A percentile compares a stretch with the other conserved stretches of the same genome.
These are phyloP conservation scores for Bedellia somnulentella DNA, from an alignment of 2,888 invertebrate species.

Conservation along the genomic window DNA sequence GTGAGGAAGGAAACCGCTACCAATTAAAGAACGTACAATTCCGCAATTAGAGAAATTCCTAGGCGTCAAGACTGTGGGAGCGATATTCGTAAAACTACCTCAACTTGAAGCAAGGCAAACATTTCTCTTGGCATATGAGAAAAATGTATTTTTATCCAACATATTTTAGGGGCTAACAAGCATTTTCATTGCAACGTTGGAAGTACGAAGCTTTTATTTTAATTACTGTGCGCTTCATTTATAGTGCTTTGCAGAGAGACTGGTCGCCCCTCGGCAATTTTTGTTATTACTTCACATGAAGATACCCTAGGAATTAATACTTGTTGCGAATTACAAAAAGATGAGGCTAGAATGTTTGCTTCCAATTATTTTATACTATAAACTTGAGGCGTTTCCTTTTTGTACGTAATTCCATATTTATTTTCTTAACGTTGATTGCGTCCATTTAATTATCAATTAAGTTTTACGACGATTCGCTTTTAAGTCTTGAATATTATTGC, in stretches of 20 bases:
- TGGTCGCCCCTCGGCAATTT: conserved; percentile 1
- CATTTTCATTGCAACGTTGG: conserved; percentile 2
- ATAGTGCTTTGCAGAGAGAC: conserved; percentile 4
- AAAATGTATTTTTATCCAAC: conserved; percentile 5
- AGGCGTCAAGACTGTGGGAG: conserved; percentile 29
- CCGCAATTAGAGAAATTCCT: conserved; percentile 35
- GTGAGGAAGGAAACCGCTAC: conserved; percentile 13
- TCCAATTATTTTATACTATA: too few species aligned
- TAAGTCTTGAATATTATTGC: too few species aligned
- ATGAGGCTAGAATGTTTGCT: too few species aligned
- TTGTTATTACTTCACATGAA: conserved; percentile 2
- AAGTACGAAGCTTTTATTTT: conserved; percentile 4
- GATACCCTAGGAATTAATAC: conserved; percentile 1
- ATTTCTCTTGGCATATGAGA: conserved; percentile 1
- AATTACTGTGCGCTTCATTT: conserved; percentile 3
- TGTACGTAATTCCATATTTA: too few species aligned
- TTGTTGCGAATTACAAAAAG: not conserved
- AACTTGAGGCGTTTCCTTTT: too few species aligned
- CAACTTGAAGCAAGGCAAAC: not conserved
- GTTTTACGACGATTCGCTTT: too few species aligned
- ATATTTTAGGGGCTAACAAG: conserved; percentile 4
- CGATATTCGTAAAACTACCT: conserved; percentile 23
- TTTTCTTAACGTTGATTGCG: too few species aligned
- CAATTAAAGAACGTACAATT: conserved; percentile 19
- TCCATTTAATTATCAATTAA: too few species aligned